Evolutionary conservation across 1,140 invertebrate genomes (phyloP).

Genomic region (Drosophila busckii): DNA sequence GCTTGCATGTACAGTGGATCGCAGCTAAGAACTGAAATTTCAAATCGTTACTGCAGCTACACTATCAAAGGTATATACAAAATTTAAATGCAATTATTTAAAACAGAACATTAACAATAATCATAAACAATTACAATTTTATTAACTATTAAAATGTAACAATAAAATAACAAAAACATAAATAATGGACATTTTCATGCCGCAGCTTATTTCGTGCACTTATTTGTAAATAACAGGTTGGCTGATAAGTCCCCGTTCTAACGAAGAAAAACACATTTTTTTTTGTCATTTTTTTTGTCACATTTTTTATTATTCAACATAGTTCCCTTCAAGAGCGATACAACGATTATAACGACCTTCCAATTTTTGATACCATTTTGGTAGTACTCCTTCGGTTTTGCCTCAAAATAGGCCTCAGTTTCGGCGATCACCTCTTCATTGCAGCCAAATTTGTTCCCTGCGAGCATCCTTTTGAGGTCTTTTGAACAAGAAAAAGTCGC

Average conservation of each 20-base stretch:
- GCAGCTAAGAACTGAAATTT: too few relatives aligned
- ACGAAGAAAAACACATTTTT: neutral
- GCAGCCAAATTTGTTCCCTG: neutral
- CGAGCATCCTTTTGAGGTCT: slow-evolving; percentile 11
- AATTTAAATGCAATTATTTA: too few relatives aligned
- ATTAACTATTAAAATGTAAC: too few relatives aligned
- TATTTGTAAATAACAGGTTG: too few relatives aligned
- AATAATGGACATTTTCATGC: too few relatives aligned
- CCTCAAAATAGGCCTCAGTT: neutral
- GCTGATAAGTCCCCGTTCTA: slow-evolving; percentile 1
- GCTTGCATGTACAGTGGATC: too few relatives aligned
- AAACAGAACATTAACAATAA: too few relatives aligned
- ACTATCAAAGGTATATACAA: too few relatives aligned
- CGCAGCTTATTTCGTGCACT: too few relatives aligned
- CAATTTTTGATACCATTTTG: slow-evolving; percentile 7
- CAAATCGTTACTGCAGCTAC: too few relatives aligned
- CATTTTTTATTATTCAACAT: slow-evolving; percentile 11
- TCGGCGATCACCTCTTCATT: slow-evolving; percentile 5
- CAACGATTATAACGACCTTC: slow-evolving; percentile 3
- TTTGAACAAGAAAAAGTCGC: slow-evolving; percentile 3
- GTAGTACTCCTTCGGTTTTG: slow-evolving; percentile 5
- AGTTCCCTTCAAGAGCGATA: neutral
- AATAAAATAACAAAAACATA: too few relatives aligned
- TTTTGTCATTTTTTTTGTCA: slow-evolving; percentile 11
- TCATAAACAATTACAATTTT: too few relatives aligned